phyloP scores from a whole-genome alignment of 1,140 invertebrate species.

The Aphidius ervi region DNA sequence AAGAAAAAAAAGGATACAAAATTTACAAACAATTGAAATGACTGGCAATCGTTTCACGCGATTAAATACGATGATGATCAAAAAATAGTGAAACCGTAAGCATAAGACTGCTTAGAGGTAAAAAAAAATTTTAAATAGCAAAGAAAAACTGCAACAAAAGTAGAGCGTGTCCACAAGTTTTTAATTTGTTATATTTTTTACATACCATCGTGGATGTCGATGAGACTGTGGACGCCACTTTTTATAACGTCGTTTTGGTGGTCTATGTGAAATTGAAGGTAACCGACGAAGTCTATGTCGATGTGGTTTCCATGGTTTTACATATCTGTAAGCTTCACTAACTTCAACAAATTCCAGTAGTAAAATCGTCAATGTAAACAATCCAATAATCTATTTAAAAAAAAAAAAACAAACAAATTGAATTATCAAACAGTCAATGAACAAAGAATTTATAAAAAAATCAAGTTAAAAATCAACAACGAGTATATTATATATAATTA shows the following conservation, averaged over 20 bases:
- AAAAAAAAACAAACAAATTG: no score
- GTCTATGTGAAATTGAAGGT: slow-evolving; percentile 21
- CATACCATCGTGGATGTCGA: background rate
- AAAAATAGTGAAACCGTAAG: no score
- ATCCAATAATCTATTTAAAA: slow-evolving; percentile 16
- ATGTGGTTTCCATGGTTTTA: slow-evolving; percentile 28
- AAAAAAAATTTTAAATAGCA: slow-evolving; percentile 16
- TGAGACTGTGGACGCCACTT: slow-evolving; percentile 18
- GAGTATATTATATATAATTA: no score
- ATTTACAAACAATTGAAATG: no score
- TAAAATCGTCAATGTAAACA: slow-evolving; percentile 22
- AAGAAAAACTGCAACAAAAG: slow-evolving; percentile 14
- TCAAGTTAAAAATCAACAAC: no score
- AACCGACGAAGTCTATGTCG: slow-evolving; percentile 24
- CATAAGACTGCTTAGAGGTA: background rate
- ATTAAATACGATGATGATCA: no score
- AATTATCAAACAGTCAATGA: no score
- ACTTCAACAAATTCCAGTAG: slow-evolving; percentile 23
- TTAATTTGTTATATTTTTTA: background rate
- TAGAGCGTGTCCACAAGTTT: slow-evolving; percentile 19
- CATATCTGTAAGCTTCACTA: slow-evolving; percentile 25
- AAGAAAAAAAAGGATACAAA: slow-evolving; percentile 3
- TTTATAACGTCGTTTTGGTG: slow-evolving; percentile 20
- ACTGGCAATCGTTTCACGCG: no score
- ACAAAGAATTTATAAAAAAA: no score